phyloP scores from a whole-genome alignment of 2,888 invertebrate genomes.

The Hyppa rectilinea region DNA sequence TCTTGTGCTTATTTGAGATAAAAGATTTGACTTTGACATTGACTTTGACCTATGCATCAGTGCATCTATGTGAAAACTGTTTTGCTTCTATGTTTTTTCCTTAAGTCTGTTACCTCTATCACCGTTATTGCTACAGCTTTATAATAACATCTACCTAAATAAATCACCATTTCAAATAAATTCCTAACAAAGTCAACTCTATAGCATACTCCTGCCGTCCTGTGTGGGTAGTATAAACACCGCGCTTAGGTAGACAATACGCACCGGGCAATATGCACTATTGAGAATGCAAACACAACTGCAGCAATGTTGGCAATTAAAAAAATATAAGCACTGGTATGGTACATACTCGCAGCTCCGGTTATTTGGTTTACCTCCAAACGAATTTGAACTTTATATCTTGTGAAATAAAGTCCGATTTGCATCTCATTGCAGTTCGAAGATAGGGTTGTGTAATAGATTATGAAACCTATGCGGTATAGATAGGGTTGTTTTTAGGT shows the following conservation, averaged over 20 bases:
- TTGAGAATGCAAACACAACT: constrained; percentile 70
- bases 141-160: neutral
- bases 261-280: constrained; percentile 72
- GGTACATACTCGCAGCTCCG: constrained; percentile 63
- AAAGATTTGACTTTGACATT: too few species aligned
- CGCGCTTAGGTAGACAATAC: constrained; percentile 78
- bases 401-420: neutral
- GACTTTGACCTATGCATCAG: too few species aligned
- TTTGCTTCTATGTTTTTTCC: too few species aligned
- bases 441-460: neutral
- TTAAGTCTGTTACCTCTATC: neutral
- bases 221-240: constrained; percentile 68
- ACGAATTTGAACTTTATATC: constrained; percentile 11
- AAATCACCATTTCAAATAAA: neutral
- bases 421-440: fast-evolving
- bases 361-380: neutral
- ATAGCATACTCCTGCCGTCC: constrained; percentile 51
- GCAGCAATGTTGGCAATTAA: constrained; percentile 67
- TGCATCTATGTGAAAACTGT: neutral
- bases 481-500: constrained; percentile 11
- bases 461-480: constrained; percentile 3
- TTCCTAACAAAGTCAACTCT: constrained; percentile 65
- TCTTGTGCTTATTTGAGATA: too few species aligned
- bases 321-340: constrained; percentile 67
- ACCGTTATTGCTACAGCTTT: neutral